Percentiles rank a stretch among this genome's conserved stretches.
These are phyloP conservation scores for Ectropis crepuscularia DNA, from an alignment of 2,888 invertebrate genomes.

Conservation along the genomic window DNA sequence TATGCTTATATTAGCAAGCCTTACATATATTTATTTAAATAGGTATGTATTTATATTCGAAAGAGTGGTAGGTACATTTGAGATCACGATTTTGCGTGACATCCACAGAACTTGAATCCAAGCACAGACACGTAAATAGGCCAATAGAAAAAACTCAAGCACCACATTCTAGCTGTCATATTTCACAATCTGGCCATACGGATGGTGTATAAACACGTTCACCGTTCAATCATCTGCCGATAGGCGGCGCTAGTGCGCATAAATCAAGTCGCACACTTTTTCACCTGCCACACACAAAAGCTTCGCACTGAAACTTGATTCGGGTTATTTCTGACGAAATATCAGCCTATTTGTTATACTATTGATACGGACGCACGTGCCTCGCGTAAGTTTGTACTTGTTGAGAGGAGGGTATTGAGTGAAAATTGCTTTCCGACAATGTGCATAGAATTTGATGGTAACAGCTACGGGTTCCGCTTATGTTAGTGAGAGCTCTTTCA, in stretches of 20 bases:
- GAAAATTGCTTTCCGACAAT: slow-evolving; percentile 81
- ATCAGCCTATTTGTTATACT: slow-evolving; percentile 85
- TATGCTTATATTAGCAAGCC: no score
- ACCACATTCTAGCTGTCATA: slow-evolving; percentile 76
- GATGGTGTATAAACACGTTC: slow-evolving; percentile 80
- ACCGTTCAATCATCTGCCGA: slow-evolving; percentile 81
- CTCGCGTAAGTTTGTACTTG: slow-evolving; percentile 81
- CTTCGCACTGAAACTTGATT: slow-evolving; percentile 83
- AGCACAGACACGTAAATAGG: slow-evolving; percentile 25
- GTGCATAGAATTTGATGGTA: slow-evolving; percentile 79
- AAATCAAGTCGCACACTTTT: slow-evolving; percentile 84
- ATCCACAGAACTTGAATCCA: slow-evolving; percentile 8
- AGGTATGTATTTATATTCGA: no score
- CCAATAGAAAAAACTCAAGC: slow-evolving; percentile 48
- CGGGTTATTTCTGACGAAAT: slow-evolving; percentile 85
- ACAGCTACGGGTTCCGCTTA: slow-evolving; percentile 53
- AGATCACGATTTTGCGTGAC: not conserved
- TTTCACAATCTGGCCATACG: slow-evolving; percentile 70
- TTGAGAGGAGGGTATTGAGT: slow-evolving; percentile 81
- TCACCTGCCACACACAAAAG: slow-evolving; percentile 85
- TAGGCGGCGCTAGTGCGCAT: slow-evolving; percentile 81
- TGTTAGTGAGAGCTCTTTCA: slow-evolving; percentile 44
- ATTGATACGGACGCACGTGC: slow-evolving; percentile 83
- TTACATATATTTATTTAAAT: no score
- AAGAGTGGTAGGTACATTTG: no score